phyloP scores from a whole-genome alignment of 2,113 vertebrate genomes.

The Colistium nudipinnis region DNA sequence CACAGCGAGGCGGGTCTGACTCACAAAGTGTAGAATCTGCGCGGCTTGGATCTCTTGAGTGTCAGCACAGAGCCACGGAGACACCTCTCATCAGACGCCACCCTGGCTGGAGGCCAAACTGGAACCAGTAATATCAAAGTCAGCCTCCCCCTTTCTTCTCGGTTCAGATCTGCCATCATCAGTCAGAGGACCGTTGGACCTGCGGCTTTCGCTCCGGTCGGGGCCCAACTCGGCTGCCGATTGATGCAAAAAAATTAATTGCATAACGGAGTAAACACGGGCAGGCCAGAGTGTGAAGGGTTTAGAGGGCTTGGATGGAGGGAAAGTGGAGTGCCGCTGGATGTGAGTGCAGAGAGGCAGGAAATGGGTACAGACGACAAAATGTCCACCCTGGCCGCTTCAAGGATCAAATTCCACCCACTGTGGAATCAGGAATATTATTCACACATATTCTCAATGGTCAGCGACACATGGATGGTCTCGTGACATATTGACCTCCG shows the following conservation, averaged over 20 bases:
- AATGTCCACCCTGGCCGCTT: conserved; percentile 24
- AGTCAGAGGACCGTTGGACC: conserved; percentile 37
- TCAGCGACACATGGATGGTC: conserved; percentile 1
- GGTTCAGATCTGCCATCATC: conserved; percentile 38
- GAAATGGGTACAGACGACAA: conserved; percentile 24
- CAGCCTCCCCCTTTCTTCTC: not conserved
- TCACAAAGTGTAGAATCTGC: no score
- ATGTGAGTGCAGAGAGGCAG: conserved; percentile 8
- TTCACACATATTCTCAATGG: conserved; percentile 31
- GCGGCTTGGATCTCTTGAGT: no score
- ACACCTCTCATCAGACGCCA: conserved; percentile 17
- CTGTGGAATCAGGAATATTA: conserved; percentile 39
- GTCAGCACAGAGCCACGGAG: conserved; percentile 12
- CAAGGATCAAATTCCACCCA: conserved; percentile 23
- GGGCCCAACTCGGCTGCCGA: conserved; percentile 36
- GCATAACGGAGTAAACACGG: conserved; percentile 21
- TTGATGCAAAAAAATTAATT: conserved; percentile 32
- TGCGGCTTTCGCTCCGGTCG: conserved; percentile 35
- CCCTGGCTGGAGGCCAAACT: conserved; percentile 39
- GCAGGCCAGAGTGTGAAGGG: conserved; percentile 24
- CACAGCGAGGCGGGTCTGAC: no score
- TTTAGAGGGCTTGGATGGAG: conserved; percentile 19
- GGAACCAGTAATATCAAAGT: conserved; percentile 31
- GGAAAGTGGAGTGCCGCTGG: conserved; percentile 21
- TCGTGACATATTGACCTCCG: no score